phyloP scores from a whole-genome alignment of 2,888 invertebrate genomes.

The Watsonalla cultraria region DNA sequence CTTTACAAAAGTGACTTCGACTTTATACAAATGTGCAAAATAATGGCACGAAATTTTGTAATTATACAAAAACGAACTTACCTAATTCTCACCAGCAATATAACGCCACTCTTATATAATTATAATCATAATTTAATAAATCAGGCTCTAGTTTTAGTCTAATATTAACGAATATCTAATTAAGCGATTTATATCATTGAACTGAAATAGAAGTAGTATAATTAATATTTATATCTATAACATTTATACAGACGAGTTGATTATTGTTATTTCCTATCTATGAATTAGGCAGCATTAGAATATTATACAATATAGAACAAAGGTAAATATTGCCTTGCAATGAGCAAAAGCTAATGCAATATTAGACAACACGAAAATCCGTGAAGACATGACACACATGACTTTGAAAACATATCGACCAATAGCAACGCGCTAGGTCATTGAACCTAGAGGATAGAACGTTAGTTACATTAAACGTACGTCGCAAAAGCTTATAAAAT shows the following conservation, averaged over 20 bases:
- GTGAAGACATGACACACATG: conserved; percentile 16
- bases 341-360: background rate
- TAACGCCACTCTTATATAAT: conserved; percentile 10
- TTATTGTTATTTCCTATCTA: background rate
- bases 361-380: background rate
- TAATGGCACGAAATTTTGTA: conserved; percentile 72
- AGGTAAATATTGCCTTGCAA: background rate
- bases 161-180: background rate
- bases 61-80: conserved; percentile 31
- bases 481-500: conserved; percentile 39
- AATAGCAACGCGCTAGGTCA: conserved; percentile 8
- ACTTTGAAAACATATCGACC: conserved; percentile 23
- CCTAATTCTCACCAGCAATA: conserved; percentile 21
- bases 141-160: conserved; percentile 4
- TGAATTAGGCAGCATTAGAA: conserved; percentile 1
- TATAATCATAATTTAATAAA: background rate
- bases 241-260: background rate
- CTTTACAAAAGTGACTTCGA: conserved; percentile 15
- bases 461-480: conserved; percentile 19
- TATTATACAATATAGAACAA: conserved; percentile 1
- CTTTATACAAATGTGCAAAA: conserved; percentile 43
- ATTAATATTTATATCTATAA: background rate
- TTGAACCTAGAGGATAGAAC: background rate
- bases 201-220: background rate
- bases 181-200: background rate